Conservation (phyloP, 2,888 invertebrate genomes). For the Phalangium opilio region DNA sequence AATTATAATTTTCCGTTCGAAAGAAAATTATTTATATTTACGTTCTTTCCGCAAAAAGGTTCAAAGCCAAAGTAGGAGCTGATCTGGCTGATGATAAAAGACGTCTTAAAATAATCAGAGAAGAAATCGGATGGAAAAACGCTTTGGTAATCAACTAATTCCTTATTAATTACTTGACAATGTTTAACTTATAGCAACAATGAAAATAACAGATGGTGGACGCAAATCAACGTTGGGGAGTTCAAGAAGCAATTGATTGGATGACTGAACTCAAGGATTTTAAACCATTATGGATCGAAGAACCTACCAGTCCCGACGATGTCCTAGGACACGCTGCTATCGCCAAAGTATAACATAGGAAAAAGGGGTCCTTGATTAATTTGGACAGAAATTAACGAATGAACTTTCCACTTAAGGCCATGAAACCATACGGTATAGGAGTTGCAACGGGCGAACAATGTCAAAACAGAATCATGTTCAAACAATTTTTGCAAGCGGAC, state of each 20-base stretch:
- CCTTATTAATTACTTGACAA: no score
- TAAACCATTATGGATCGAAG: conserved; percentile 75
- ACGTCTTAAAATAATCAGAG: conserved; percentile 53
- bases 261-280: conserved; percentile 57
- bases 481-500: conserved; percentile 64
- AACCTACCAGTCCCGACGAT: conserved; percentile 84
- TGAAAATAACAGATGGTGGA: conserved; percentile 62
- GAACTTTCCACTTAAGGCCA: conserved; percentile 29
- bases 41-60: conserved; percentile 31
- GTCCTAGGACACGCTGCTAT: conserved; percentile 69
- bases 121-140: conserved; percentile 57
- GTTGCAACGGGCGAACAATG: conserved; percentile 89
- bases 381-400: no score
- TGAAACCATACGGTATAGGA: conserved; percentile 54
- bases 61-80: conserved; percentile 80
- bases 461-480: conserved; percentile 79
- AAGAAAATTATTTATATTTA: background rate
- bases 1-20: background rate
- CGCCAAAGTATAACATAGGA: conserved; percentile 48
- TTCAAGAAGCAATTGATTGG: conserved; percentile 69
- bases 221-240: conserved; percentile 79
- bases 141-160: conserved; percentile 52
- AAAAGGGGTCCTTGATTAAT: no score
- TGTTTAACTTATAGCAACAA: no score
- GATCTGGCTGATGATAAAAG: conserved; percentile 58